Evolutionary conservation across 2,888 invertebrate genomes (phyloP), one percentile per base, ranked within the genome.

Genomic region (Belgica antarctica): DNA sequence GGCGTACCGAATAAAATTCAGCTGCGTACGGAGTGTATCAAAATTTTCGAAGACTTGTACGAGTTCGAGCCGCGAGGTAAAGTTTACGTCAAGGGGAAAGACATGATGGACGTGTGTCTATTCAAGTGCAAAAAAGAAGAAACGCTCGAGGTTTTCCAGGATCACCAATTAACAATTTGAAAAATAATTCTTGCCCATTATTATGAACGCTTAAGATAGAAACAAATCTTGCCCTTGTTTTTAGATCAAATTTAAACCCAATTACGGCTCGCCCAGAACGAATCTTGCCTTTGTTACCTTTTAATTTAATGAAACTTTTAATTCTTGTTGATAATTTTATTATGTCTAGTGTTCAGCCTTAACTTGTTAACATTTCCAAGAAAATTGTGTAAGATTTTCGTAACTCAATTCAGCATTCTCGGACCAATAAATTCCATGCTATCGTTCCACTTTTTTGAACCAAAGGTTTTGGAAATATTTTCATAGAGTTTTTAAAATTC

Each of bases 41-140:
- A 85, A 0, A 83, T 88, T 15, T 82, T 98, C 34, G 83, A 86
- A 34, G 83, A 85, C 15, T 82, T 84, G 74, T 98, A 93, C 78
- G 88, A 90, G 70, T 94, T 97, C 77, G 93, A 95, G 76, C 90
- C 87, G n/a, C 85, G 97, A 1, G 97, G 96, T 24, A 89, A 90
- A 75, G 94, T 97, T 34, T 94, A 92, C 76, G 96, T 98, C 1
- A 98, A 98, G 80, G 97, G 97, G 28, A 97, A 96, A 81, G 95
- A 95, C 77, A 84, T 94, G 77, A 96, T 96, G 95, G 89, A 92
- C 76, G 95, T 95, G 1, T 94, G 87, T 81, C 83, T 96, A 71
- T 82, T 88, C 22, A 78, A 76, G 1, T 73, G 72, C 31, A 70
- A 70, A 17, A 70, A 70, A 10, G 61, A 59, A 17, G 70, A 70